Conservation (phyloP, 1,140 invertebrate genomes). For the Bilobella aurantiaca region DNA sequence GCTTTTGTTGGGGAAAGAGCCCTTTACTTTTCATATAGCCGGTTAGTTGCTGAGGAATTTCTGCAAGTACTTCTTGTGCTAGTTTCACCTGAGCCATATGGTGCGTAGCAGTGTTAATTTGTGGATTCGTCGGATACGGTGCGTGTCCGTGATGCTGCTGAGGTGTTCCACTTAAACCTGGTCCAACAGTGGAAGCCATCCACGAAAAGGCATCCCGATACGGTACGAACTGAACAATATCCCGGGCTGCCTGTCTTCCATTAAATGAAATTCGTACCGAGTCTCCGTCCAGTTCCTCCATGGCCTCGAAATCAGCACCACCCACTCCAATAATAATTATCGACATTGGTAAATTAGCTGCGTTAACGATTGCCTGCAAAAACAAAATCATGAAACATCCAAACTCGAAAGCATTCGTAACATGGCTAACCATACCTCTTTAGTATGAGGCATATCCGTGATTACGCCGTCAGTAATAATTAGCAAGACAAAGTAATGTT, state of each 20-base stretch:
- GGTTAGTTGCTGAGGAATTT: constrained; percentile 51
- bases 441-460: constrained; percentile 54
- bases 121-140: background rate
- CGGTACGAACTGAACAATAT: constrained; percentile 34
- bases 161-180: constrained; percentile 8
- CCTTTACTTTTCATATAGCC: constrained; percentile 50
- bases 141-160: background rate
- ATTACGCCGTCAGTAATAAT: constrained; percentile 59
- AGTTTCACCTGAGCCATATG: constrained; percentile 27
- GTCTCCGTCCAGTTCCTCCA: constrained; percentile 52
- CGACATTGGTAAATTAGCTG: constrained; percentile 49
- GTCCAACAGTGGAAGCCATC: constrained; percentile 27
- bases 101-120: constrained; percentile 23
- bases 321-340: constrained; percentile 52
- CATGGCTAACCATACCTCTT: constrained; percentile 41
- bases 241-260: constrained; percentile 42
- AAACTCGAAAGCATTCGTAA: background rate
- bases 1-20: constrained; percentile 39
- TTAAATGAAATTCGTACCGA: constrained; percentile 43
- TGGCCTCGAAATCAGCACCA: constrained; percentile 48
- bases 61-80: constrained; percentile 36
- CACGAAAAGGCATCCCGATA: constrained; percentile 29
- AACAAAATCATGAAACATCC: background rate
- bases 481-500: constrained; percentile 53
- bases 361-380: constrained; percentile 43